Evolutionary conservation across 2,888 invertebrate genomes (phyloP), one percentile per base, ranked within the genome.

Genomic region (Yponomeuta sedellus): DNA sequence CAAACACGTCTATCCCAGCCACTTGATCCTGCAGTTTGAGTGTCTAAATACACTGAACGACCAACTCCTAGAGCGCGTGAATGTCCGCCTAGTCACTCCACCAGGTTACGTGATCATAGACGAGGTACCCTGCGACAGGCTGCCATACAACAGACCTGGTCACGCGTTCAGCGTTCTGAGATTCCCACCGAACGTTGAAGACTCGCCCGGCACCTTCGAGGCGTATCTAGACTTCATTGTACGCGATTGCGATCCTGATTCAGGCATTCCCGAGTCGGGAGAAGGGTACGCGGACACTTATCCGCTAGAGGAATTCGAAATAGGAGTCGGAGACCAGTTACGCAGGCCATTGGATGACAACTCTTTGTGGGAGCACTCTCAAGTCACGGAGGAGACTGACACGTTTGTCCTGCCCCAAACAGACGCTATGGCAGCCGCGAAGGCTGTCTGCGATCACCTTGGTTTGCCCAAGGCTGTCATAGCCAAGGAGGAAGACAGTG

Each of bases 201-300:
- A 94, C 67, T 95, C 95, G 68, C 92, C 96, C 61, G 95, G 95
- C 82, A 87, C 96, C 0, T 97, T 99, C 84, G 96, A 95, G 1
- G 97, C 98, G 10, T 96, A 96, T 0, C 86, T 99, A 71, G 97
- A 98, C 80, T 99, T 99, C 82, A 92, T 95, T 34, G 99, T 99
- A 0, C 97, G 97, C 74, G 99, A 99, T 88, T 99, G 99, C 77
- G 99, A 99, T 86, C 99, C 99, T 0, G 94, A 94, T 22, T 98
- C 98, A 0, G 99, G 99, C 0, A 91, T 96, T 61, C 97, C 99
- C 0, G 98, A 98, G 72, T 95, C 97, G 2, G 98, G 98, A n/a
- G 98, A 98, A 74, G 95, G 98, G 6, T 99, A 99, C 75, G 95
- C 96, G 67, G 99, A 99, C 79, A 97, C 98, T 69, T 99, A 99